Conservation (phyloP, 2,797 vertebrate species). For the Morelia viridis region DNA sequence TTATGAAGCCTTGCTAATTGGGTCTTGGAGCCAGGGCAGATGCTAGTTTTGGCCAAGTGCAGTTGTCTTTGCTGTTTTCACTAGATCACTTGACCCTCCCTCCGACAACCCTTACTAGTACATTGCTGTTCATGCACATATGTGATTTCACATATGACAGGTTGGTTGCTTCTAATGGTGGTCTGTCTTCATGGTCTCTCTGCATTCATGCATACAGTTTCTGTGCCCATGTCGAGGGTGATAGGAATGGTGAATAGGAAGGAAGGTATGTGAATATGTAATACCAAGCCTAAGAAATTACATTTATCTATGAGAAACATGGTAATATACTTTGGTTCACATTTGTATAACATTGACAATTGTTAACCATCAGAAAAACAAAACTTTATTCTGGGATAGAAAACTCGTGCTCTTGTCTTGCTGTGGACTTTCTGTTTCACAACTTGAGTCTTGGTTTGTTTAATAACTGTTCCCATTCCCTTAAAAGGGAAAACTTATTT, state of each 20-base stretch:
- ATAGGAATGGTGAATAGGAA: neutral
- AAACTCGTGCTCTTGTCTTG: neutral
- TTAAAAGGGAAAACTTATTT: neutral
- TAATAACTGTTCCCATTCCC: neutral
- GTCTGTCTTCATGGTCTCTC: neutral
- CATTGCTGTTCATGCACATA: neutral
- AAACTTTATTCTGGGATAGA: neutral
- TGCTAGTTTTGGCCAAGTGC: too few relatives aligned
- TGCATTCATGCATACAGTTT: neutral
- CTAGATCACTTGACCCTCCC: too few relatives aligned
- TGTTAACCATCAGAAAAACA: neutral
- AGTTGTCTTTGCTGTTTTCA: too few relatives aligned
- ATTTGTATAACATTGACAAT: neutral
- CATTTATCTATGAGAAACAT: too few relatives aligned
- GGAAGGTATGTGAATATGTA: neutral
- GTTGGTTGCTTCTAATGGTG: neutral
- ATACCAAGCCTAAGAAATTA: neutral
- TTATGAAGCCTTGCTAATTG: too few relatives aligned
- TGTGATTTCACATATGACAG: neutral
- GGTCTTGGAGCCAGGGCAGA: too few relatives aligned
- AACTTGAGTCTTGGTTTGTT: neutral
- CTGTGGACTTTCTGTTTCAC: neutral
- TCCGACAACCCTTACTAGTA: neutral
- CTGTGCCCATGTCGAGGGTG: neutral
- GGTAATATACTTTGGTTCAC: neutral